Base-by-base conservation (phyloP, 2,113 vertebrate species). In the Dolichallabes microphthalmus region DNA sequence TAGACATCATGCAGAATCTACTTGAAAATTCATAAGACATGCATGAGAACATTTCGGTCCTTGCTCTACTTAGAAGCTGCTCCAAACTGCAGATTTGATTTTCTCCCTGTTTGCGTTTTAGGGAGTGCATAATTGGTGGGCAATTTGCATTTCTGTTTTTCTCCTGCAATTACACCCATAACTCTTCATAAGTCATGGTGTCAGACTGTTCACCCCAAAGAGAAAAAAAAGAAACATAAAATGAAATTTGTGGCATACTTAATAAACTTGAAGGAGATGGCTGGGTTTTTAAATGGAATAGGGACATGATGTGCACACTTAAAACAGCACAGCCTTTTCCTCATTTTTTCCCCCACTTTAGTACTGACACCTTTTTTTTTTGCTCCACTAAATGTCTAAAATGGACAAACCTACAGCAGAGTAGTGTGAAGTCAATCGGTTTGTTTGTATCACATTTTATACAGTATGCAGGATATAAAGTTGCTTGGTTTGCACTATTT, bases 101-200 rank as follows among this genome's bases (percentile, higher is more conserved):
- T 86, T 81, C 52, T 66, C 50, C 3, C 81, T 53, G 61, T 84
- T 87, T 85, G 76, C 53, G 39, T 88, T 86, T 89, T 69, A 78
- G n/a, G 60, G 78, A 80, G 63, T 81, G 76, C 58, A 60, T 88
- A 86, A 91, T 88, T 84, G 80, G 68, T 25, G 81, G 45, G 63
- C 75, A 80, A 88, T 91, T 91, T 88, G 87, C 90, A 84, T 89
- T 87, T 87, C 82, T 63, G 60, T 85, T 89, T 66, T 78, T 89
- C 71, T 82, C 53, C 80, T 73, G 79, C 81, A 91, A 86, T 89
- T 88, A 89, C 66, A 69, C 82, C 80, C 82, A 86, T 89, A 84
- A 87, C 82, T 86, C 83, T 84, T 88, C 82, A 85, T 86, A 82
- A 87, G 84, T 84, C 83, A 81, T 68, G 57, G 63, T 88, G 86